Evolutionary conservation across 2,888 invertebrate genomes (phyloP), one percentile per base, ranked within the genome.

Genomic region (Sipha maydis): DNA sequence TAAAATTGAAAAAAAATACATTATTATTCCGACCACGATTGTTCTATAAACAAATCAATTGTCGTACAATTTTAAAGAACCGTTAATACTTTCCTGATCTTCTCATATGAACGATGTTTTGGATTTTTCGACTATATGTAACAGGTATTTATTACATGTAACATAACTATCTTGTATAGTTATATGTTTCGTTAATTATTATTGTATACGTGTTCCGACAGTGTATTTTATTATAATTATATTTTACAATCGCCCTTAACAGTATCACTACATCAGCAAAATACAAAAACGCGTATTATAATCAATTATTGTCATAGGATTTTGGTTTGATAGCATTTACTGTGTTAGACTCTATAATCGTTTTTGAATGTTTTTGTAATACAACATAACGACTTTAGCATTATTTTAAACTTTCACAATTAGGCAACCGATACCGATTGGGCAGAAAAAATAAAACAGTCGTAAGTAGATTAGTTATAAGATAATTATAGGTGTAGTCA

Each of bases 371-470:
- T 79, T 61, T 38, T 84, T 75, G 56, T 28, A 54, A 75, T n/a
- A 28, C 75, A 17, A 61, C 71, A 19, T 75, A 75, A 83, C 34
- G 54, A 56, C 38, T 75, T 41, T 17, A 54, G 28, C 19, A 73
- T 73, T 79, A 75, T 84, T 61, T 1, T 14, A 61, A 28, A 84
- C 84, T 84, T 84, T 84, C 84, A 84, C 84, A 76, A 76, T 84
- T 84, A 41, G 28, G 84, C 61, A 84, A 84, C 38, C 56, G 21
- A 83, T 76, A 84, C 84, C 61, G 21, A 61, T 76, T 28, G 73
- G 25, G 61, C 54, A 28, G 11, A 76, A 41, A 11, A 28, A 76
- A 76, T 76, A 34, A 56, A 83, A 38, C 28, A 75, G 75, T 48
- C 21, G 25, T 71, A 71, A 48, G 14, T 71, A 28, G 19, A 54